These are phyloP conservation scores for Dissostichus mawsoni DNA, from an alignment of 2,113 vertebrate species.

Conservation along the genomic window DNA sequence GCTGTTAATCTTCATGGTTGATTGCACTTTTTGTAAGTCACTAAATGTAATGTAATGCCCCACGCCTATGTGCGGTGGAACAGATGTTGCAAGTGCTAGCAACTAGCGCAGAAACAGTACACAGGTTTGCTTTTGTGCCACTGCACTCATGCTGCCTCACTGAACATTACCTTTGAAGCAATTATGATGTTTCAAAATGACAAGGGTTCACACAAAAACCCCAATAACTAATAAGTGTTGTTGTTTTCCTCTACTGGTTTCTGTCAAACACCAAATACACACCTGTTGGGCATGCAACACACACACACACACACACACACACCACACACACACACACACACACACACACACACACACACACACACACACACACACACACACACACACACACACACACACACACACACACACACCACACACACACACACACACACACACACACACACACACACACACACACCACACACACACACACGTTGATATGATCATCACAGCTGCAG, in stretches of 20 bases:
- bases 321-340: too few relatives aligned
- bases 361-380: too few relatives aligned
- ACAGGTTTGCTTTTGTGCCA: conserved; percentile 17
- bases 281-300: conserved; percentile 63
- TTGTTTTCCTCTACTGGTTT: conserved; percentile 24
- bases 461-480: conserved; percentile 32
- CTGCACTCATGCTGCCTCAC: neutral
- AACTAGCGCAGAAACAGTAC: neutral
- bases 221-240: neutral
- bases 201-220: neutral
- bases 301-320: too few relatives aligned
- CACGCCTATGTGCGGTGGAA: conserved; percentile 13
- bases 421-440: neutral
- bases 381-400: too few relatives aligned
- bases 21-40: too few relatives aligned
- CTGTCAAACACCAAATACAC: conserved; percentile 33
- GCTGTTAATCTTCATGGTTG: too few relatives aligned
- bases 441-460: neutral
- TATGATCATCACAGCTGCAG: conserved; percentile 57
- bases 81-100: conserved; percentile 26
- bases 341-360: too few relatives aligned
- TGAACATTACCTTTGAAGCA: neutral
- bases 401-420: too few relatives aligned
- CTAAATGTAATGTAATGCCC: neutral
- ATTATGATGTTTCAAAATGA: conserved; percentile 22